Evolutionary conservation across 2,797 vertebrate genomes (phyloP), one percentile per base, ranked within the genome.

Genomic region (Pelodytes ibericus): DNA sequence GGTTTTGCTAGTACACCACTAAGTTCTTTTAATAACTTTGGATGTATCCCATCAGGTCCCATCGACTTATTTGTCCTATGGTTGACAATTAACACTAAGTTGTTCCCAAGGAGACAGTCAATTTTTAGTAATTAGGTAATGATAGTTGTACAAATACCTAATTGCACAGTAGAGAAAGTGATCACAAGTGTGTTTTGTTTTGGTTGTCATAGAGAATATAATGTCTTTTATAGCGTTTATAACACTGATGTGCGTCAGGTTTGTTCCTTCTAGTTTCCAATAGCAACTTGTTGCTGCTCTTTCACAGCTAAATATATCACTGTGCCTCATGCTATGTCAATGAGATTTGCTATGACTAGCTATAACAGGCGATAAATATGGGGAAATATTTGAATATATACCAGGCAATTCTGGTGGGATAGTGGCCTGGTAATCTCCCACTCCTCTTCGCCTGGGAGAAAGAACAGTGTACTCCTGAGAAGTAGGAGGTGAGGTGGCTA

Each of bases 61-160:
- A 36, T 5, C 33, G 5, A 5, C 33, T 36, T 36, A 36, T 5
- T 36, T 36, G 33, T 5, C 33, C 13, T 36, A n/a, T 18, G 3
- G 4, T 1, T 13, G 0, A 15, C 33, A 20, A 64, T 64, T 44
- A 18, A 1, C 5, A 15, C 11, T 41, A 25, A 39, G 11, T 9
- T 6, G 39, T 60, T 29, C 31, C 63, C 36, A 66, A 47, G 24
- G 39, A 66, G 16, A 49, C 15, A 2, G 39, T 51, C 25, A 26
- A 51, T 27, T 49, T 65, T 49, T 22, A 5, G 41, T 67, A 67
- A 67, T 67, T 67, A 67, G 51, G 41, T 67, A 51, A 51, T 51
- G 44, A 51, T 29, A n/a, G 31, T 30, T 6, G 27, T 30, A 3
- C 5, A 4, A 31, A 20, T 31, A 16, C 10, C 64, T 51, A 51